Evolutionary conservation across 2,888 invertebrate species (phyloP), one percentile per base, ranked within the genome.

Genomic region (Pherbina coryleti): DNA sequence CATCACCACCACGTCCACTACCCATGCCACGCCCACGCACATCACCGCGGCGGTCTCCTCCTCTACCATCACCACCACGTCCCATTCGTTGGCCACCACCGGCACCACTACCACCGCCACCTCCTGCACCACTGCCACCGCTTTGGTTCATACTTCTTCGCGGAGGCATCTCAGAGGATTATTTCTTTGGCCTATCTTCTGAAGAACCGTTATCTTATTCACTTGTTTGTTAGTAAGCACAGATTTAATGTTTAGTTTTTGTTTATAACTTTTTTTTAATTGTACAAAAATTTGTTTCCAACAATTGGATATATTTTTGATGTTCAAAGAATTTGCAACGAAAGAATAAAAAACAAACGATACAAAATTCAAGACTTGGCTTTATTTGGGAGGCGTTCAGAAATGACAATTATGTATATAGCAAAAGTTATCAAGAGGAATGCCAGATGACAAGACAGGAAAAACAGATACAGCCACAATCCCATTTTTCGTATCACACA

Each of bases 331-430:
- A 66, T 76, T 78, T 44, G 67, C 62, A 76, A 57, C 19, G 67
- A 64, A 79, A 78, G 74, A 69, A 51, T 55, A 78, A 67, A 71
- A 75, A 25, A 78, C 73, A 78, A 79, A 64, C 53, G 55, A 28
- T 25, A 31, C 17, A 55, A 66, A 55, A 67, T 69, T 70, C 28
- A 64, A 55, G 57, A 74, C 80, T 82, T 83, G 79, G 80, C 83
- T 81, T 82, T 80, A 79, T 82, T 82, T 82, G 53, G 83, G 75
- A 77, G 69, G 76, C 55, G 83, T 80, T 82, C 79, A 72, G 79
- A 83, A 82, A 71, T 66, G 2, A 22, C 51, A 73, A 70, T 34
- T 28, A 51, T n/a, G 72, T 60, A 60, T 60, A 60, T 22, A 73
- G 37, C 31, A 34, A 73, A 64, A 9, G 62, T 14, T 62, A 4